Base-by-base conservation (phyloP, 2,797 vertebrate species). In the Xiphophorus birchmanni region DNA sequence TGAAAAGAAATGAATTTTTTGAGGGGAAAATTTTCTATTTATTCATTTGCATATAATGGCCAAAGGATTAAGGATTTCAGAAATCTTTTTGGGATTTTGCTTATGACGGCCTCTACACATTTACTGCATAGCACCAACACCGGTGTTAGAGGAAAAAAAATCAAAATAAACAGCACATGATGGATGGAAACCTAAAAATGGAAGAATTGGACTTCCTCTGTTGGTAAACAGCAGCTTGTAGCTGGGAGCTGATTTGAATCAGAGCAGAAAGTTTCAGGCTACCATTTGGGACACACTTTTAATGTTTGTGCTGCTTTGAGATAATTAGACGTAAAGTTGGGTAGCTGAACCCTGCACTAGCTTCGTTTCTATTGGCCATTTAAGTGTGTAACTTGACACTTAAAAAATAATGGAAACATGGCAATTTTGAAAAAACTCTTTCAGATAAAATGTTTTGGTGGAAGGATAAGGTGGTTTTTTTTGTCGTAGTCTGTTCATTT, bases 291-390 rank as follows among this genome's bases (percentile, higher is more conserved):
- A 75, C 37, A 78, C 80, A n/a, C 69, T 37, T 86, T 26, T 6
- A 65, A 26, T 50, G 63, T 85, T 86, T 87, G 83, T 79, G 63
- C 82, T 71, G 86, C 74, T 10, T 89, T 78, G 81, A 89, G 89
- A 78, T 81, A 75, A 13, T 87, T 88, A 91, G 87, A 90, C 82
- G 84, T 82, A 84, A 84, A 73, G 76, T 89, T 91, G 91, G 71
- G 78, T 90, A 89, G 88, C 89, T 92, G 77, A 78, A 81, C 5
- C 47, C 17, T 6, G 17, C 47, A 18, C 47, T 48, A 18, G 4
- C 47, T 48, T 48, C 5, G 13, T 48, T 48, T 48, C 47, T 17
- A 48, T 6, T 48, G 17, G 47, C 17, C 47, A 17, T 48, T 17
- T 48, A 42, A 42, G 42, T 42, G 8, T 42, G 42, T 42, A 42